Base-by-base conservation (phyloP, 1,140 invertebrate species). In the Dinoponera quadriceps region DNA sequence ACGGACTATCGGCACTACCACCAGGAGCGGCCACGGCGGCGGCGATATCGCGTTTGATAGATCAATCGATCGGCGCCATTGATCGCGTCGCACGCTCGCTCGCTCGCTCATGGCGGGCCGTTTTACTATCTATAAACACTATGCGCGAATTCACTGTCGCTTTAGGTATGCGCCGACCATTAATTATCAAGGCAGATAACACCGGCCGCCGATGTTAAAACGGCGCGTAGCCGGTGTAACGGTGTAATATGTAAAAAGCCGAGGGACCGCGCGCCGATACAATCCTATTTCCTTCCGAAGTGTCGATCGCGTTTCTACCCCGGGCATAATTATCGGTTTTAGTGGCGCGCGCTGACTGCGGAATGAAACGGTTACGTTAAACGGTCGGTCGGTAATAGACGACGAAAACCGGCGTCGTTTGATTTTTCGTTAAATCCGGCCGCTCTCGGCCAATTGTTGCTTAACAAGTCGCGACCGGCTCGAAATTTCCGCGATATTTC, bases 111-210 rank as follows among this genome's bases (percentile, higher is more conserved):
- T 71, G 51, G 74, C 48, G 44, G 22, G 33, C 38, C 66, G 73
- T 54, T 87, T 87, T 87, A 87, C 73, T 86, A 81, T 74, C 85
- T 86, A 87, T 87, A 87, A 87, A 87, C 86, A 77, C 54, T 57
- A 80, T 57, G 57, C 9, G 44, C 57, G 72, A 66, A 87, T 87
- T 87, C 82, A 87, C 72, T 66, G 66, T 83, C 65, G 85, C 80
- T 86, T 86, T 60, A 59, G 72, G 78, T 74, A 68, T 71, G 77
- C 63, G 77, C 49, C 51, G 44, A 65, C 55, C 73, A 33, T 60
- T 81, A 83, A 87, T 86, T 87, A 83, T 82, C 38, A 66, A 20
- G 71, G 29, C 25, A 49, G 74, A 59, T 69, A 85, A 83, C 78
- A 82, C 54, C 54, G 51, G 49, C 55, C 49, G 44, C 78, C 72